Evolutionary conservation across 2,113 vertebrate genomes (phyloP).

Genomic region (Myodes glareolus): DNA sequence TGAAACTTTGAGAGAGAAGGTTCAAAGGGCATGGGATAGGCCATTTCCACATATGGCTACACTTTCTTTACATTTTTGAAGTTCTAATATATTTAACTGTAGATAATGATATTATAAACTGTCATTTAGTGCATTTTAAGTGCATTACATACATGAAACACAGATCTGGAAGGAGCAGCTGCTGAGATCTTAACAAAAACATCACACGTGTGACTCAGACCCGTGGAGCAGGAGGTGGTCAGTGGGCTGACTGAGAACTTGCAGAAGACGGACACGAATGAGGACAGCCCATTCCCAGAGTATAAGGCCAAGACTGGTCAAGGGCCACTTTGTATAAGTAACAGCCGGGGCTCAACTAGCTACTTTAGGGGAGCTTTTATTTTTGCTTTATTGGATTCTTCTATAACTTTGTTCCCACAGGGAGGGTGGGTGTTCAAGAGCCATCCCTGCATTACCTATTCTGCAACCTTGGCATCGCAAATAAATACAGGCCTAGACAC

Average conservation of each 20-base stretch:
- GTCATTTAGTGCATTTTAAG: constrained; percentile 88
- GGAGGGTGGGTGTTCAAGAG: not conserved
- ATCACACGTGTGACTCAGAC: constrained; percentile 27
- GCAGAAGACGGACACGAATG: constrained; percentile 17
- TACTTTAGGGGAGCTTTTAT: not conserved
- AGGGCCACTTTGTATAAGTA: constrained; percentile 20
- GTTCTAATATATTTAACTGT: constrained; percentile 90
- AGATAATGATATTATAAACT: constrained; percentile 92
- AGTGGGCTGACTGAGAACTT: not conserved
- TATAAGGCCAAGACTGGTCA: not conserved
- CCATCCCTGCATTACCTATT: not conserved
- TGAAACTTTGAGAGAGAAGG: constrained; percentile 76
- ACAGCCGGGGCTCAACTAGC: constrained; percentile 9
- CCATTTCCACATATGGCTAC: constrained; percentile 88
- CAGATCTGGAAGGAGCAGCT: constrained; percentile 78
- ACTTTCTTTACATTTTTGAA: constrained; percentile 89
- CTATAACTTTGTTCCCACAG: not conserved
- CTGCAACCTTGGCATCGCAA: not conserved
- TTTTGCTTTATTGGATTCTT: not conserved
- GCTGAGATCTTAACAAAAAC: constrained; percentile 82
- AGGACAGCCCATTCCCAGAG: not conserved
- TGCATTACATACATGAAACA: constrained; percentile 86
- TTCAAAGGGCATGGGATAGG: constrained; percentile 88
- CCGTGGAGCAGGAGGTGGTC: constrained; percentile 41
- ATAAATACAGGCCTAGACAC: not conserved